These are phyloP conservation scores for Cantharis nigra DNA, from an alignment of 2,888 invertebrate genomes.

Conservation along the genomic window DNA sequence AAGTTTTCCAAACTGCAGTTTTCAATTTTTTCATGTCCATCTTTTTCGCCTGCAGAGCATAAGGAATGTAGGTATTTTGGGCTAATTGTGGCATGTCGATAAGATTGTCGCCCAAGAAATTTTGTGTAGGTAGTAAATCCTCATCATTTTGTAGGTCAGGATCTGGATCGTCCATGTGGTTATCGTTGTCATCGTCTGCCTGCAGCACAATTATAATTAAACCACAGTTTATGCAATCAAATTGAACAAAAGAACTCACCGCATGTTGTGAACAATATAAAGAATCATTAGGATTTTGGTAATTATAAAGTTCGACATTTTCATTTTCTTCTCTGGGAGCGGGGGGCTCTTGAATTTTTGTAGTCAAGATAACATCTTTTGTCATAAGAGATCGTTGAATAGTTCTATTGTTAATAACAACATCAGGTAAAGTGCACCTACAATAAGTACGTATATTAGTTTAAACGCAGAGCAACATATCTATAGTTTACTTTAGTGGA, in stretches of 20 bases:
- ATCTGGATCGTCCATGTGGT: constrained; percentile 34
- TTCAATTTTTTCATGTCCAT: constrained; percentile 86
- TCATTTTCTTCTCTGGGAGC: constrained; percentile 42
- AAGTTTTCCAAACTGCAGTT: constrained; percentile 70
- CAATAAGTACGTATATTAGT: background rate
- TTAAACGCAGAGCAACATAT: background rate
- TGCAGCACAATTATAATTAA: background rate
- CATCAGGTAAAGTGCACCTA: constrained; percentile 27
- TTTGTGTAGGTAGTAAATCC: constrained; percentile 42
- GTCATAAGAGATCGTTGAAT: constrained; percentile 7
- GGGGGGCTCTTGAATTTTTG: background rate
- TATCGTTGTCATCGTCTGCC: constrained; percentile 30
- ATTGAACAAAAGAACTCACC: background rate
- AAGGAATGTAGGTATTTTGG: constrained; percentile 74
- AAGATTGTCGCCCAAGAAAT: constrained; percentile 61
- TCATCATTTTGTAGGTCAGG: constrained; percentile 48
- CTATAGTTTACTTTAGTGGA: background rate
- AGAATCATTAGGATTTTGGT: constrained; percentile 61
- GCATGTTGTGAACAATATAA: constrained; percentile 54
- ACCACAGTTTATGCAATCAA: background rate
- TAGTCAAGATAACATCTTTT: constrained; percentile 9
- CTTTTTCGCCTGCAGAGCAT: constrained; percentile 82
- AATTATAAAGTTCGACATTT: constrained; percentile 57
- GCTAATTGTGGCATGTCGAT: constrained; percentile 71
- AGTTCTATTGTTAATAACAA: background rate